Evolutionary conservation across 1,140 invertebrate genomes (phyloP).

Genomic region (Medauroidea extradentata): DNA sequence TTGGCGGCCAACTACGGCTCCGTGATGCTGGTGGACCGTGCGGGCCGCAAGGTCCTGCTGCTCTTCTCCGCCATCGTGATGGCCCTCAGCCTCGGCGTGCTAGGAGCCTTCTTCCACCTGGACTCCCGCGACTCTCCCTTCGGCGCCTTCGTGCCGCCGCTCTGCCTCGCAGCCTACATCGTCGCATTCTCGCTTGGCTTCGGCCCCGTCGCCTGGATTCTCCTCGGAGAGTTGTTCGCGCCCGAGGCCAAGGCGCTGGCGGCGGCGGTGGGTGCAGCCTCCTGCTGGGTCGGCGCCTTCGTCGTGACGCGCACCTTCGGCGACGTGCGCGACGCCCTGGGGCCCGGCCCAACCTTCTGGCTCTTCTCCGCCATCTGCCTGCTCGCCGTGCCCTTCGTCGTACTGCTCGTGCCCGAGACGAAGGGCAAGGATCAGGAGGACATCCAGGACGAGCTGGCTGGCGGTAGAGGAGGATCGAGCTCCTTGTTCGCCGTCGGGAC

Average conservation of each 20-base stretch:
- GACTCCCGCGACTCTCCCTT: constrained; percentile 40
- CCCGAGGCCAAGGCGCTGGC: constrained; percentile 49
- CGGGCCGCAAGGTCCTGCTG: constrained; percentile 78
- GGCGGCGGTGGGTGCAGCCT: constrained; percentile 43
- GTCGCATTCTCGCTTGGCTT: constrained; percentile 45
- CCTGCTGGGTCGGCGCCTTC: constrained; percentile 53
- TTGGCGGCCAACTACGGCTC: constrained; percentile 64
- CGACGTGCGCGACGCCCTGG: constrained; percentile 42
- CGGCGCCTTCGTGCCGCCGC: constrained; percentile 36
- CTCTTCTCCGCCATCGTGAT: constrained; percentile 75
- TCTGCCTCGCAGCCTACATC: constrained; percentile 45
- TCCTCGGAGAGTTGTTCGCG: constrained; percentile 43
- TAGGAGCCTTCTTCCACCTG: constrained; percentile 74
- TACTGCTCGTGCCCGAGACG: constrained; percentile 54
- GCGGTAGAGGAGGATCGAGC: constrained; percentile 9
- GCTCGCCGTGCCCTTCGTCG: constrained; percentile 49
- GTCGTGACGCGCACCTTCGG: constrained; percentile 51
- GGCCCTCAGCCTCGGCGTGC: constrained; percentile 62
- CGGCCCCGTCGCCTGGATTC: constrained; percentile 47
- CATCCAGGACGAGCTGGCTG: constrained; percentile 38
- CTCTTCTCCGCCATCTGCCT: constrained; percentile 49
- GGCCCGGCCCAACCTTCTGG: constrained; percentile 49
- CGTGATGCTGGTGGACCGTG: constrained; percentile 72
- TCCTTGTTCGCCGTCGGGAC: no score
- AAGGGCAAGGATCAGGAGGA: constrained; percentile 53